A percentile compares a stretch with the other conserved stretches of the same genome.
Evolutionary conservation across 2,113 vertebrate genomes (phyloP).

Genomic region (Nyctereutes procyonoides): DNA sequence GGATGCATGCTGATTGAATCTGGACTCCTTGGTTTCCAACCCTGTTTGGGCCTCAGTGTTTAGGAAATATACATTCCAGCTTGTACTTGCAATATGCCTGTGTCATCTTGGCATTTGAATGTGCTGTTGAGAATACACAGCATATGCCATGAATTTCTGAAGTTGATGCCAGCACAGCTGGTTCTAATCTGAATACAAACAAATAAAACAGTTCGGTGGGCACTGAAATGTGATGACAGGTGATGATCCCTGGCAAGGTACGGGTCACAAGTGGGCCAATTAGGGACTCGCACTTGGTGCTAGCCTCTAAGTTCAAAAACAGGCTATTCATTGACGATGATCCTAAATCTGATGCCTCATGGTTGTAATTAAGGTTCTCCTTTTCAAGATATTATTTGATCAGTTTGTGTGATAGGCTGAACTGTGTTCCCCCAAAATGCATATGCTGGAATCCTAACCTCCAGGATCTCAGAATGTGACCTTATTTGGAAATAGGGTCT

Average conservation of each 20-base stretch:
- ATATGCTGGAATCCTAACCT: background rate
- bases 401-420: background rate
- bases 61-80: background rate
- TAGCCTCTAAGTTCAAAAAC: background rate
- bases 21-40: background rate
- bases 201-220: background rate
- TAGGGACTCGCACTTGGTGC: background rate
- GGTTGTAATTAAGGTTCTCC: background rate
- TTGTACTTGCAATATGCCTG: background rate
- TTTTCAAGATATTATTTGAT: background rate
- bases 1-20: accelerated
- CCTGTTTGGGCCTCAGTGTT: background rate
- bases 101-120: background rate
- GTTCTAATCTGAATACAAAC: background rate
- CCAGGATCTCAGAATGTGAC: background rate
- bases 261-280: background rate
- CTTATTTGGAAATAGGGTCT: background rate
- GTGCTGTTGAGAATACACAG: background rate
- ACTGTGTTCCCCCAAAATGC: background rate
- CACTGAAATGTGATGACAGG: background rate
- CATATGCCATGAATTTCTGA: background rate
- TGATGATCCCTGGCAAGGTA: background rate
- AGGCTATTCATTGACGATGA: accelerated
- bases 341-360: background rate
- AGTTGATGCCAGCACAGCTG: conserved; percentile 33